A percentile compares a stretch with the other conserved stretches of the same genome.
Evolutionary conservation across 2,888 invertebrate species (phyloP).

Genomic region (Agrotis exclamationis): DNA sequence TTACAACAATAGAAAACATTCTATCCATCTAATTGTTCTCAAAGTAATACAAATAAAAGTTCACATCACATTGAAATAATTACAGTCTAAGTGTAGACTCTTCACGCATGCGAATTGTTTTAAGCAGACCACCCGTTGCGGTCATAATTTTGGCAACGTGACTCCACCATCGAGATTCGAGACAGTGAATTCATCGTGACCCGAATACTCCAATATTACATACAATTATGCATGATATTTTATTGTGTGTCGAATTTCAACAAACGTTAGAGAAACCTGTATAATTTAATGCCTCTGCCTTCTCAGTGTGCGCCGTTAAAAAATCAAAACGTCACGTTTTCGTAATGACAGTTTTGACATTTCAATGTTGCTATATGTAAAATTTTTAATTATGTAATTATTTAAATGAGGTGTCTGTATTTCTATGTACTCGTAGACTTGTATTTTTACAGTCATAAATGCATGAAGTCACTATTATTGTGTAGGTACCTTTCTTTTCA

Average conservation of each 20-base stretch:
- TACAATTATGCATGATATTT: constrained; percentile 49
- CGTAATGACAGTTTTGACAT: constrained; percentile 59
- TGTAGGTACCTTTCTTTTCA: not conserved
- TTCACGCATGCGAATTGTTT: constrained; percentile 42
- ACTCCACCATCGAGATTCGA: constrained; percentile 18
- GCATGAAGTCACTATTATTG: not conserved
- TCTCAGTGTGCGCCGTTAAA: constrained; percentile 23
- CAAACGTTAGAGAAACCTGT: constrained; percentile 44
- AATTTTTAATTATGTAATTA: constrained; percentile 2
- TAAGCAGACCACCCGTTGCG: constrained; percentile 47
- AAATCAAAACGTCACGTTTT: constrained; percentile 47
- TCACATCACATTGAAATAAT: constrained; percentile 39
- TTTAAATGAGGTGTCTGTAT: not conserved
- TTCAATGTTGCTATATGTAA: constrained; percentile 43
- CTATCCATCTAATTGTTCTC: constrained; percentile 38
- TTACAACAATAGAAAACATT: constrained; percentile 43
- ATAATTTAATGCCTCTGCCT: constrained; percentile 63
- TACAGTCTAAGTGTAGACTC: constrained; percentile 13
- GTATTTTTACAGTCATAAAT: not conserved
- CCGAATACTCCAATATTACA: constrained; percentile 46
- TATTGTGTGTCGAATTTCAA: constrained; percentile 49
- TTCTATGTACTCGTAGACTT: not conserved
- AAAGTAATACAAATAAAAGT: constrained; percentile 36
- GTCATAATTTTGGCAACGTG: constrained; percentile 49
- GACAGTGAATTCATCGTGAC: constrained; percentile 34